phyloP scores from a whole-genome alignment of 2,113 vertebrate genomes.

The Spea bombifrons region DNA sequence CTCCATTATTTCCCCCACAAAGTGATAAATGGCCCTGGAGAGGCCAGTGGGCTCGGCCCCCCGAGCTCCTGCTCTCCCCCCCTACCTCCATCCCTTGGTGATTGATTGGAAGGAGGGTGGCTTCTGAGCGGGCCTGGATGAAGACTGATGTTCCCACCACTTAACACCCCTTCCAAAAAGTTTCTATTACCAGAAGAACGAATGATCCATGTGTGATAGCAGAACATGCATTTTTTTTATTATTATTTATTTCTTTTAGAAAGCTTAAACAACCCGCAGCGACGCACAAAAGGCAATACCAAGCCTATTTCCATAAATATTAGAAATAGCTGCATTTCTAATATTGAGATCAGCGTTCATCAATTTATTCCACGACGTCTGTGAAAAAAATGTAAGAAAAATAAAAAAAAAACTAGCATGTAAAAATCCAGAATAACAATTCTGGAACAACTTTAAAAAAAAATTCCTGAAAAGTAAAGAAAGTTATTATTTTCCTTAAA shows the following conservation, averaged over 20 bases:
- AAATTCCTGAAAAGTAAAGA: too few relatives aligned
- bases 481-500: too few relatives aligned
- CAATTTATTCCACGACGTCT: too few relatives aligned
- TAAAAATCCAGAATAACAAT: too few relatives aligned
- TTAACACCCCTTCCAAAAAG: constrained; percentile 40
- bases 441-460: too few relatives aligned
- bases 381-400: too few relatives aligned
- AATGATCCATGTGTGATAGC: constrained; percentile 10
- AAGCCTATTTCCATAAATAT: not conserved
- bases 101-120: constrained; percentile 45
- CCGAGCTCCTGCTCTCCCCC: constrained; percentile 23
- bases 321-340: not conserved
- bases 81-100: constrained; percentile 35
- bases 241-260: not conserved
- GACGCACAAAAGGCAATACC: not conserved
- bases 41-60: constrained; percentile 39
- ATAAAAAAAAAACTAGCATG: too few relatives aligned
- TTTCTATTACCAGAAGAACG: constrained; percentile 33
- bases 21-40: constrained; percentile 46
- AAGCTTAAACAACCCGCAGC: not conserved
- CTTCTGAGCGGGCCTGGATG: constrained; percentile 39
- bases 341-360: too few relatives aligned
- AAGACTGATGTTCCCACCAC: constrained; percentile 45
- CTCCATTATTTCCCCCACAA: constrained; percentile 45
- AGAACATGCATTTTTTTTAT: not conserved